A percentile compares a stretch with the other conserved stretches of the same genome.
phyloP scores from a whole-genome alignment of 2,888 invertebrate species.

The Gymnosoma rotundatum region DNA sequence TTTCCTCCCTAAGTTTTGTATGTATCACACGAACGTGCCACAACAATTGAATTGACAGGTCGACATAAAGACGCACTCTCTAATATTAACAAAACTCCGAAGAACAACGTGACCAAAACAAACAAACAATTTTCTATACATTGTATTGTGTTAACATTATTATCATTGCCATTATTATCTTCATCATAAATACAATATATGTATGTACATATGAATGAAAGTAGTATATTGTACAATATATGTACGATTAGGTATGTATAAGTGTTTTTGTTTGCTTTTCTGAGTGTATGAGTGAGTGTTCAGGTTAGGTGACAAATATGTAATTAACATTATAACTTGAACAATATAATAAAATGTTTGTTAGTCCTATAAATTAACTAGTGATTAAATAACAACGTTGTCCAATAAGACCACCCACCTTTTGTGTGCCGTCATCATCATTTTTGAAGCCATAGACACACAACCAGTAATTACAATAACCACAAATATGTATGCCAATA shows the following conservation, averaged over 20 bases:
- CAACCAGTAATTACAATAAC: conserved; percentile 37
- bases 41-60: neutral
- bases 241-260: neutral
- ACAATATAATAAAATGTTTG: conserved; percentile 67
- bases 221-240: no score
- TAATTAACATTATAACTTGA: conserved; percentile 68
- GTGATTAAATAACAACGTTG: conserved; percentile 58
- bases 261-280: conserved; percentile 12
- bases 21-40: neutral
- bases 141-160: neutral
- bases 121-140: conserved; percentile 18
- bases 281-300: conserved; percentile 1
- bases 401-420: conserved; percentile 32
- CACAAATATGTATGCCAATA: neutral
- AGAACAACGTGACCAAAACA: conserved; percentile 57
- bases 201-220: neutral
- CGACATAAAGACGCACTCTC: conserved; percentile 9
- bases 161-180: conserved; percentile 1
- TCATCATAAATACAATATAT: conserved; percentile 11
- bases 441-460: neutral
- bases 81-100: conserved; percentile 14
- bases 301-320: conserved; percentile 66
- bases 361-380: conserved; percentile 68
- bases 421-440: conserved; percentile 15
- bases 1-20: neutral